A percentile compares a stretch with the other conserved stretches of the same genome.
These are phyloP conservation scores for Cryptoblepharus egeriae DNA, from an alignment of 2,797 vertebrate genomes.

Conservation along the genomic window DNA sequence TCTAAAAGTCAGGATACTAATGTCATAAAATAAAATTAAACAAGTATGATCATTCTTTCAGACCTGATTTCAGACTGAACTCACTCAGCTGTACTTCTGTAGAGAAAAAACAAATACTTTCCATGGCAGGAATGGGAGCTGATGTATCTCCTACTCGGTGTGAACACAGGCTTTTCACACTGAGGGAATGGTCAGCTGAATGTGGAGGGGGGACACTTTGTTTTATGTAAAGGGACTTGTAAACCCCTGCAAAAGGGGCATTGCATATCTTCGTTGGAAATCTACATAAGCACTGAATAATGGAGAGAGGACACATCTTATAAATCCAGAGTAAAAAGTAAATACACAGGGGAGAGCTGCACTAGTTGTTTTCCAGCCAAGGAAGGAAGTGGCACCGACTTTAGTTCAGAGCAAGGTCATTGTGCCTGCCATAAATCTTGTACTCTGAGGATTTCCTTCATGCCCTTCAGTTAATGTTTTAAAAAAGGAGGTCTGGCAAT, in stretches of 20 bases:
- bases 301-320: constrained; percentile 38
- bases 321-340: constrained; percentile 32
- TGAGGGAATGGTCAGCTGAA: background rate
- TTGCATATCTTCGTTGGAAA: constrained; percentile 51
- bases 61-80: background rate
- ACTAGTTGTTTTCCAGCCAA: constrained; percentile 42
- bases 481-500: constrained; percentile 46
- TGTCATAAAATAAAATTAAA: background rate
- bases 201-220: constrained; percentile 48
- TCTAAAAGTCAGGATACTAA: too few species aligned
- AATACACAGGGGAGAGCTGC: constrained; percentile 27
- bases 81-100: background rate
- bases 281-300: background rate
- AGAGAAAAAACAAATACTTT: background rate
- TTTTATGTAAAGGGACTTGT: constrained; percentile 48
- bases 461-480: constrained; percentile 39
- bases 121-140: background rate
- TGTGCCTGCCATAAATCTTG: constrained; percentile 52
- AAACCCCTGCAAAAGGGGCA: constrained; percentile 38
- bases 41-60: background rate
- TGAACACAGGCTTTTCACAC: background rate
- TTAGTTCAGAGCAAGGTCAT: constrained; percentile 66
- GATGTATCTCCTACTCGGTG: background rate
- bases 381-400: constrained; percentile 55
- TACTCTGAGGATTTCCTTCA: constrained; percentile 52